A percentile compares a stretch with the other conserved stretches of the same genome.
Evolutionary conservation across 2,797 vertebrate genomes (phyloP).

Genomic region (Sebastes minor): DNA sequence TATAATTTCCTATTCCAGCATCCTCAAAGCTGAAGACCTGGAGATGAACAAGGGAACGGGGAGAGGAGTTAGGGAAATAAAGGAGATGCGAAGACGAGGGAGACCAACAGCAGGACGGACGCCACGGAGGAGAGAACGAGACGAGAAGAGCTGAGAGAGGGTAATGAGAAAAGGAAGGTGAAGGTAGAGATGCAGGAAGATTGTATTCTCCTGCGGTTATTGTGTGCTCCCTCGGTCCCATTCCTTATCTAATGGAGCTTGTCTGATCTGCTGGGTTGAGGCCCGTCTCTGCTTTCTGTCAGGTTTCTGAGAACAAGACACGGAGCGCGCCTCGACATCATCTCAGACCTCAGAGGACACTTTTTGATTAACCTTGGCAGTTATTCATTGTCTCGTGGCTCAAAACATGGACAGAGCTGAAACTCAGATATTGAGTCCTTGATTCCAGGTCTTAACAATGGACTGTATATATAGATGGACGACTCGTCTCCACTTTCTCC

Average conservation of each 20-base stretch:
- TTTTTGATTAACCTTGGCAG: conserved; percentile 19
- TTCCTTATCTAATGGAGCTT: conserved; percentile 42
- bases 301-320: background rate
- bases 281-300: background rate
- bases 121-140: conserved; percentile 1
- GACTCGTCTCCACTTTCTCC: too few relatives aligned
- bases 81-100: background rate
- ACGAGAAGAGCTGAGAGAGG: background rate
- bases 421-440: background rate
- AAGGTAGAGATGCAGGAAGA: conserved; percentile 22
- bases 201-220: conserved; percentile 24
- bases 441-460: background rate
- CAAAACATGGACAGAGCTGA: background rate
- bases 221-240: conserved; percentile 14
- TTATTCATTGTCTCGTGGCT: background rate
- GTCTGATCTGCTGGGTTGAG: conserved; percentile 29
- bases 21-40: conserved; percentile 21
- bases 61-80: background rate
- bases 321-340: background rate
- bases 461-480: too few relatives aligned
- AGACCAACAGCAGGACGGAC: background rate
- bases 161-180: conserved; percentile 41
- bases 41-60: background rate
- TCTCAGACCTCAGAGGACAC: conserved; percentile 19
- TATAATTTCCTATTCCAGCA: conserved; percentile 50